A percentile compares a stretch with the other conserved stretches of the same genome.
These are phyloP conservation scores for Xestia sexstrigata DNA, from an alignment of 2,888 invertebrate species.

Conservation along the genomic window DNA sequence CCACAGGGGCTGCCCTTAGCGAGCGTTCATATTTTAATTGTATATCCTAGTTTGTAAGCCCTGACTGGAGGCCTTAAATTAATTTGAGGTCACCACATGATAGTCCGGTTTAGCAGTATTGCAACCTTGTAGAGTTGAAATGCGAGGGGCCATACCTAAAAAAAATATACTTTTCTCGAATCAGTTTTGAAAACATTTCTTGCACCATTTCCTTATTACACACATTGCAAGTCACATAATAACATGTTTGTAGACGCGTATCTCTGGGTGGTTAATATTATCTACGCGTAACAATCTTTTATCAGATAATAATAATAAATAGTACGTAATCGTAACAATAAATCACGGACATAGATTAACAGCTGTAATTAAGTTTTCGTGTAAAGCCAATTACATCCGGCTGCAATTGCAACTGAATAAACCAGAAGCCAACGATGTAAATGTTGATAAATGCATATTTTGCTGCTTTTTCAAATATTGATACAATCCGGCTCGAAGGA, in stretches of 20 bases:
- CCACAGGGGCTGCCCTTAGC: too few relatives aligned
- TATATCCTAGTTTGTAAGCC: too few relatives aligned
- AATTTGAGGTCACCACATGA: too few relatives aligned
- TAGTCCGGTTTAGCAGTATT: too few relatives aligned
- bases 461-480: neutral
- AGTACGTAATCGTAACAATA: conserved; percentile 4
- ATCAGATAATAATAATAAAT: neutral
- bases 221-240: neutral
- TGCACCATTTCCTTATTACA: neutral
- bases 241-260: neutral
- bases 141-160: too few relatives aligned
- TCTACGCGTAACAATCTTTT: conserved; percentile 4
- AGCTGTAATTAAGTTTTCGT: conserved; percentile 29
- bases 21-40: too few relatives aligned
- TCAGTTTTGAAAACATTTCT: neutral
- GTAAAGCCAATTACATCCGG: conserved; percentile 7
- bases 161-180: neutral
- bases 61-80: too few relatives aligned
- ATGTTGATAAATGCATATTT: neutral
- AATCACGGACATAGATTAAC: conserved; percentile 2
- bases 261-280: neutral
- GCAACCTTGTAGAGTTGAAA: too few relatives aligned
- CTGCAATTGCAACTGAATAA: conserved; percentile 8
- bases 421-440: neutral
- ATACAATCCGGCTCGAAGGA: neutral